These are phyloP conservation scores for Hoplostethus atlanticus DNA, from an alignment of 2,797 vertebrate genomes.

Conservation along the genomic window DNA sequence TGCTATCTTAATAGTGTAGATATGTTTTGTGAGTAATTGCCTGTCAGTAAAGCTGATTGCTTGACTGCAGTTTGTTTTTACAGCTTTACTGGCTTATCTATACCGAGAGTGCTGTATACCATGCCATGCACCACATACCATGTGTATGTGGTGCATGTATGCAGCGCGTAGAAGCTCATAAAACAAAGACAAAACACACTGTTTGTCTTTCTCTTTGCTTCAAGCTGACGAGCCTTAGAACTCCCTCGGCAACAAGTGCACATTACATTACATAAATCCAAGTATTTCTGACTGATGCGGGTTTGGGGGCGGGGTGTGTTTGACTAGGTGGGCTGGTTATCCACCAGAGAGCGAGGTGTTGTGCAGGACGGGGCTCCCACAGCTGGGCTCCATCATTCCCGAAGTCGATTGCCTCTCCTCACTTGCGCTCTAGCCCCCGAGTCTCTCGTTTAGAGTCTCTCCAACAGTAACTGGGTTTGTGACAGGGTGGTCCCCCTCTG, in stretches of 20 bases:
- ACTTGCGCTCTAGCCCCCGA: neutral
- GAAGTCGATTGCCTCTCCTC: neutral
- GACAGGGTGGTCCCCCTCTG: conserved; percentile 61
- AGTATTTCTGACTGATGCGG: conserved; percentile 50
- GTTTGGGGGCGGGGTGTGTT: conserved; percentile 48
- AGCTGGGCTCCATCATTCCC: conserved; percentile 62
- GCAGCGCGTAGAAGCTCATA: conserved; percentile 25
- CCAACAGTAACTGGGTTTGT: conserved; percentile 10
- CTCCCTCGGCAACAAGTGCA: conserved; percentile 58
- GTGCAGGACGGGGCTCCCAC: conserved; percentile 38
- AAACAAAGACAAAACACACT: conserved; percentile 8
- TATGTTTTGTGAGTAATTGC: conserved; percentile 5
- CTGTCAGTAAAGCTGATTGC: neutral
- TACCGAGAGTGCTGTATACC: conserved; percentile 3
- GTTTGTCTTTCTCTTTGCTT: conserved; percentile 18
- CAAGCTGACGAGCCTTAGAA: conserved; percentile 29
- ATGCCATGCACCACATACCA: no score
- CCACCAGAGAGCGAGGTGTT: conserved; percentile 54
- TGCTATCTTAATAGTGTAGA: neutral
- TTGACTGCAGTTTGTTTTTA: conserved; percentile 4
- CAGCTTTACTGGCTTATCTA: neutral
- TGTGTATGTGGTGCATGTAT: conserved; percentile 11
- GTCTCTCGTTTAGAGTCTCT: neutral
- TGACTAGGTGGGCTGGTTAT: conserved; percentile 46
- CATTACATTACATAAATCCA: conserved; percentile 50